Percentiles rank a stretch among this genome's conserved stretches.
These are phyloP conservation scores for Priocnemis perturbator DNA, from an alignment of 2,888 invertebrate species.

Conservation along the genomic window DNA sequence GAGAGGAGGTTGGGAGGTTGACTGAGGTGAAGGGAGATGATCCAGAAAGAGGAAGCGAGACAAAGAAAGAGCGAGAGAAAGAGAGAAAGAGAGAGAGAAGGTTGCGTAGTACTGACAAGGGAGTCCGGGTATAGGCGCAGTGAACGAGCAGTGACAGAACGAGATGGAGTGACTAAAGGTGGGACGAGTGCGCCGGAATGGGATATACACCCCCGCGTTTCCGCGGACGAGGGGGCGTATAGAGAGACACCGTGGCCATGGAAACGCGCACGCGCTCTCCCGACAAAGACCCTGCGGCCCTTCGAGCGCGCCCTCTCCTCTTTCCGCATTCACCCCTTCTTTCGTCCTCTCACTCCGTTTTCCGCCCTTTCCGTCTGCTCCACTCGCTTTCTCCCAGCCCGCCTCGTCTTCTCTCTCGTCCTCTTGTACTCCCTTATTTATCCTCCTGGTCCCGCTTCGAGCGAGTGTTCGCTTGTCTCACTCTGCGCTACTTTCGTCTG, in stretches of 20 bases:
- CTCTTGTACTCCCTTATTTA: background rate
- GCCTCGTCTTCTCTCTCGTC: slow-evolving; percentile 19
- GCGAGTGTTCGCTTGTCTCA: no score
- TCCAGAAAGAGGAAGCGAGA: no score
- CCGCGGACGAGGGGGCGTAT: slow-evolving; percentile 69
- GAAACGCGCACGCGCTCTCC: slow-evolving; percentile 73
- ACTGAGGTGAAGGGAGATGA: slow-evolving; percentile 8
- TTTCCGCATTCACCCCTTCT: slow-evolving; percentile 3
- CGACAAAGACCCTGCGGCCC: slow-evolving; percentile 63
- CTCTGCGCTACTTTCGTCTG: no score
- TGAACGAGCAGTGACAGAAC: slow-evolving; percentile 64
- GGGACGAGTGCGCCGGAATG: slow-evolving; percentile 56
- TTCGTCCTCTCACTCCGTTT: slow-evolving; percentile 28
- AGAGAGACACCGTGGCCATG: slow-evolving; percentile 70
- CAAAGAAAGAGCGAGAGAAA: slow-evolving; percentile 14
- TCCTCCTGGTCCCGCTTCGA: no score
- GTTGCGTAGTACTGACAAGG: slow-evolving; percentile 33
- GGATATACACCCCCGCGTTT: slow-evolving; percentile 52
- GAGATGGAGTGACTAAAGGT: slow-evolving; percentile 67
- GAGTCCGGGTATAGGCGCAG: slow-evolving; percentile 52
- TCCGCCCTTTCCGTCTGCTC: slow-evolving; percentile 18
- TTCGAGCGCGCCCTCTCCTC: slow-evolving; percentile 52
- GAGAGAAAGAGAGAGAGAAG: slow-evolving; percentile 15
- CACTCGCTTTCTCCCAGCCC: slow-evolving; percentile 26
- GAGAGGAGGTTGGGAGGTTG: slow-evolving; percentile 2